Evolutionary conservation across 2,888 invertebrate genomes (phyloP).

Genomic region (Sympetrum striolatum): DNA sequence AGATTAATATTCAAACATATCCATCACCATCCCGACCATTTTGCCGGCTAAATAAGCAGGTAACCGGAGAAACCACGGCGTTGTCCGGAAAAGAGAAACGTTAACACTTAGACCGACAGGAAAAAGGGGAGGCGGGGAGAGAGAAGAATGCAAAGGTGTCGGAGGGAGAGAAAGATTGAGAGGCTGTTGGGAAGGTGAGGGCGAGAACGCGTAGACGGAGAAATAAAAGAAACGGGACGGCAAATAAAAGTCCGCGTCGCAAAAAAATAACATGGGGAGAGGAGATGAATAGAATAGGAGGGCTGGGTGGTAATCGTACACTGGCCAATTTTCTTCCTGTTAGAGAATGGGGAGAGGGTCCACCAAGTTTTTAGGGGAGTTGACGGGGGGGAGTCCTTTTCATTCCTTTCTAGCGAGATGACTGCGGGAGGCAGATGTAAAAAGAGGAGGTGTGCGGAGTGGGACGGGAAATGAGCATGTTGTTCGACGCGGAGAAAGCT

Average conservation of each 20-base stretch:
- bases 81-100: not conserved
- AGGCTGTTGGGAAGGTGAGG: not conserved
- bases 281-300: not conserved
- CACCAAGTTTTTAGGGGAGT: not conserved
- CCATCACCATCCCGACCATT: too few relatives aligned
- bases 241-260: conserved; percentile 29
- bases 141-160: not conserved
- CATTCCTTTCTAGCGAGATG: not conserved
- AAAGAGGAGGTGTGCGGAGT: not conserved
- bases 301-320: conserved; percentile 21
- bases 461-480: not conserved
- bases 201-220: not conserved
- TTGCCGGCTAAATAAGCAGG: too few relatives aligned
- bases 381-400: not conserved
- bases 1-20: too few relatives aligned
- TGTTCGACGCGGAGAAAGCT: not conserved
- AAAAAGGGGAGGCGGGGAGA: not conserved
- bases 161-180: not conserved
- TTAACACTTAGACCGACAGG: not conserved
- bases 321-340: conserved; percentile 26
- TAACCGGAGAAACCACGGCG: not conserved
- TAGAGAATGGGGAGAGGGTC: not conserved
- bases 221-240: not conserved
- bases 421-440: conserved; percentile 24
- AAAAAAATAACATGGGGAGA: conserved; percentile 32